Percentiles rank a stretch among this genome's conserved stretches.
Evolutionary conservation across 1,140 invertebrate genomes (phyloP).

Genomic region (Bombus sylvicola): DNA sequence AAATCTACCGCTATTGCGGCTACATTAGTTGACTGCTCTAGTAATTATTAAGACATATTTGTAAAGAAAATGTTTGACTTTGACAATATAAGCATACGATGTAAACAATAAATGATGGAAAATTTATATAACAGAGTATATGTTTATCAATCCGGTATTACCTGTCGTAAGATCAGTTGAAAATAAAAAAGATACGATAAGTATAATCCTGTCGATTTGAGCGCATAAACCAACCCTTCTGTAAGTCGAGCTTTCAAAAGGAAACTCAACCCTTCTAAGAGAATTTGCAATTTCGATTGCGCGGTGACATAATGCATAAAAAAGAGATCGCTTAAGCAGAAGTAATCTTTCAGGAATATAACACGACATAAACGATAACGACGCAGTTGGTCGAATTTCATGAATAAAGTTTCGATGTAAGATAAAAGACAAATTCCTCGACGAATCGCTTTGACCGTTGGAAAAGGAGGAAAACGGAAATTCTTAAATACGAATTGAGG

Average conservation of each 20-base stretch:
- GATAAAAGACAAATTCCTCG: background rate
- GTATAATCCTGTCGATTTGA: background rate
- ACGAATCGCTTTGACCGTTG: background rate
- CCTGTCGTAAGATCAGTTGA: background rate
- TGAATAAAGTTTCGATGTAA: background rate
- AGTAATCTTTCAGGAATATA: background rate
- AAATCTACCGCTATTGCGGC: too few species aligned
- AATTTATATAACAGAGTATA: too few species aligned
- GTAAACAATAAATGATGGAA: too few species aligned
- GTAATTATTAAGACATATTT: too few species aligned
- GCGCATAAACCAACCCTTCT: background rate
- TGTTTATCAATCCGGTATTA: too few species aligned
- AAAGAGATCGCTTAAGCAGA: background rate
- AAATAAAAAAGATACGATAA: background rate
- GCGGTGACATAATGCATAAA: background rate
- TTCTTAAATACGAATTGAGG: background rate
- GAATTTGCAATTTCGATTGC: background rate
- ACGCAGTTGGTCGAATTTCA: background rate
- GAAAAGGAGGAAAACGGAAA: background rate
- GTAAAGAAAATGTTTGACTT: too few species aligned
- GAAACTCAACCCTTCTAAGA: background rate
- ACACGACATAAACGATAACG: background rate
- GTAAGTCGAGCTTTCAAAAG: background rate
- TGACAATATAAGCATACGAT: fast-evolving
- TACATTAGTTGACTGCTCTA: fast-evolving